Conservation (phyloP, 2,113 vertebrate species). For the Pimephales promelas region DNA sequence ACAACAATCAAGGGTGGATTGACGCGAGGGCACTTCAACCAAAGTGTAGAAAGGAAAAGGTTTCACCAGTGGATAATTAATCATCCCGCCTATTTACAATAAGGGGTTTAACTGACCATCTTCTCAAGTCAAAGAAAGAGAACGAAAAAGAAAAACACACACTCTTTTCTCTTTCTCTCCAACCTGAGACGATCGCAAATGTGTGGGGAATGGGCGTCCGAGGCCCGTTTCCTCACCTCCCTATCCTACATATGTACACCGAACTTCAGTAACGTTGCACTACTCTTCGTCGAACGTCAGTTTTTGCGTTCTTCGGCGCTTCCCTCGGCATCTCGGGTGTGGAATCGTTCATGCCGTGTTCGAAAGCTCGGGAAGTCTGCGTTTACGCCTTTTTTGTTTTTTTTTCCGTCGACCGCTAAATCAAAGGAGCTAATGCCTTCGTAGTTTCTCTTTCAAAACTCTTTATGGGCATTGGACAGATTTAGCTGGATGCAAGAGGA, state of each 20-base stretch:
- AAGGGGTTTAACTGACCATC: slow-evolving; percentile 40
- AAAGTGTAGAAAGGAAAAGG: slow-evolving; percentile 38
- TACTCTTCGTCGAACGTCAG: not conserved
- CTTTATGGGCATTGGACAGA: slow-evolving; percentile 41
- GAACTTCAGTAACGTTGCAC: slow-evolving; percentile 13
- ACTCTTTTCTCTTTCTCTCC: not conserved
- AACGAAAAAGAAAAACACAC: not conserved
- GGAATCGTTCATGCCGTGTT: not conserved
- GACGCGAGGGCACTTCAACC: slow-evolving; percentile 49
- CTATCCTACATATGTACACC: slow-evolving; percentile 23
- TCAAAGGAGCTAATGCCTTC: slow-evolving; percentile 3
- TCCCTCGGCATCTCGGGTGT: not conserved
- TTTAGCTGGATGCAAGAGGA: slow-evolving; percentile 43
- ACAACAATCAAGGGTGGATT: slow-evolving; percentile 39
- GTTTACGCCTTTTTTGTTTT: slow-evolving; percentile 20
- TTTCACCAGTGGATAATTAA: slow-evolving; percentile 41
- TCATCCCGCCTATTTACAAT: slow-evolving; percentile 30
- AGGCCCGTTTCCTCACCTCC: slow-evolving; percentile 27
- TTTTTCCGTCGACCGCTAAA: not conserved
- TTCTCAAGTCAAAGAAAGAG: slow-evolving; percentile 21
- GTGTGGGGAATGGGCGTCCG: slow-evolving; percentile 15
- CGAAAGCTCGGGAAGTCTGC: not conserved
- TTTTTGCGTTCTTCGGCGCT: slow-evolving; percentile 25
- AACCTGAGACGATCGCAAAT: slow-evolving; percentile 45
- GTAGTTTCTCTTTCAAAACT: slow-evolving; percentile 25